Evolutionary conservation across 2,888 invertebrate species (phyloP).

Genomic region (Pinctada fucata): DNA sequence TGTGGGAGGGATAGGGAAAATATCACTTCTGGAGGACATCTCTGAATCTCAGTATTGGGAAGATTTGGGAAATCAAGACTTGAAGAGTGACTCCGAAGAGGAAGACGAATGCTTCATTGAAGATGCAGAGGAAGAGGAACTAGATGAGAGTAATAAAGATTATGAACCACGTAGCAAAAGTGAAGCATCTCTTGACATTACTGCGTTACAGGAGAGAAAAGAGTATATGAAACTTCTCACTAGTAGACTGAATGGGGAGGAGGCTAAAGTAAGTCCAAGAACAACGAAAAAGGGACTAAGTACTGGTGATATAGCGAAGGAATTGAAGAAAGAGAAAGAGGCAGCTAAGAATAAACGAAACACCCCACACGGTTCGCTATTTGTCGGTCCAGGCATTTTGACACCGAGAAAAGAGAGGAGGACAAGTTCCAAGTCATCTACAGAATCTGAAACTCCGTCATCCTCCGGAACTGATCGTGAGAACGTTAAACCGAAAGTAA

Average conservation of each 20-base stretch:
- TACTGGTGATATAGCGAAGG: not conserved
- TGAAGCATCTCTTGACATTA: slow-evolving; percentile 12
- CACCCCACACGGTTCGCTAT: not conserved
- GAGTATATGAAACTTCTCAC: not conserved
- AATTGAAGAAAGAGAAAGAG: slow-evolving; percentile 7
- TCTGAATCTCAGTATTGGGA: slow-evolving; percentile 62
- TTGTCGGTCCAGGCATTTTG: not conserved
- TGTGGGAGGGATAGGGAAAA: slow-evolving; percentile 65
- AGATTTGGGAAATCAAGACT: slow-evolving; percentile 44
- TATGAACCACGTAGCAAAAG: slow-evolving; percentile 6
- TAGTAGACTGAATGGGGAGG: slow-evolving; percentile 14
- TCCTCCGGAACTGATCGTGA: not conserved
- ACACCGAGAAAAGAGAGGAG: slow-evolving; percentile 12
- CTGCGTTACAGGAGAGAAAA: slow-evolving; percentile 4
- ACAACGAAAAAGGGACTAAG: not conserved
- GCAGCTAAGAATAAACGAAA: not conserved
- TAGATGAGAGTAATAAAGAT: not conserved
- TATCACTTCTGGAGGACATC: slow-evolving; percentile 62
- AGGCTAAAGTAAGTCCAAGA: not conserved
- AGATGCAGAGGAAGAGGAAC: slow-evolving; percentile 8
- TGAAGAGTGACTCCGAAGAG: not conserved
- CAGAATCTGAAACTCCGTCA: not conserved
- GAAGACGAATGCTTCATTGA: slow-evolving; percentile 1
- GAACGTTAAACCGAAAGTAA: not conserved
- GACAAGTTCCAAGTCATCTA: not conserved